Evolutionary conservation across 2,113 vertebrate genomes (phyloP).

Genomic region (Phyllostomus hastatus): DNA sequence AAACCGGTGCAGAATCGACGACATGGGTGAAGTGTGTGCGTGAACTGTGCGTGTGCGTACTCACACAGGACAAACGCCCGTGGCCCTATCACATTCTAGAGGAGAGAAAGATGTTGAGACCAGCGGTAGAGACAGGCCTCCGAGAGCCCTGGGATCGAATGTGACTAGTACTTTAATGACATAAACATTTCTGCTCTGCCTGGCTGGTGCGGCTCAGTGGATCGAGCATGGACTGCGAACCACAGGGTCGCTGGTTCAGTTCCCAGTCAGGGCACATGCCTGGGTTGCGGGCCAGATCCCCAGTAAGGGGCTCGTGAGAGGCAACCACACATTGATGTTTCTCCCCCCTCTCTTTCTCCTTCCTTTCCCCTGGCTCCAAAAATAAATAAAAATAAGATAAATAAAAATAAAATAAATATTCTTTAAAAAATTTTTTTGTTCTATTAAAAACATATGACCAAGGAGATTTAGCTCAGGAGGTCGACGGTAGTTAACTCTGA

Average conservation of each 20-base stretch:
- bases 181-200: background rate
- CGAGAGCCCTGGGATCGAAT: background rate
- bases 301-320: too few species aligned
- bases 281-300: too few species aligned
- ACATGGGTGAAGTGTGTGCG: background rate
- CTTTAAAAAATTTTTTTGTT: background rate
- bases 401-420: too few species aligned
- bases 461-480: background rate
- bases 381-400: too few species aligned
- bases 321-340: too few species aligned
- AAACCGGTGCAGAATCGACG: background rate
- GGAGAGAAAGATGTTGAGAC: background rate
- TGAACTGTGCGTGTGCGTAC: fast-evolving
- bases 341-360: too few species aligned
- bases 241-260: too few species aligned
- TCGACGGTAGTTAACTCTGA: background rate
- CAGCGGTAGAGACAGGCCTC: background rate
- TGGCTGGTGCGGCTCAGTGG: too few species aligned
- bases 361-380: too few species aligned
- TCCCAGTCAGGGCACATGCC: too few species aligned
- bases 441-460: background rate
- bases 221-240: too few species aligned
- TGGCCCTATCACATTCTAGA: background rate
- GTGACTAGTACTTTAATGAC: background rate
- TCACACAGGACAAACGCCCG: fast-evolving